These are phyloP conservation scores for Terebella lapidaria DNA, from an alignment of 2,888 invertebrate genomes.

Conservation along the genomic window DNA sequence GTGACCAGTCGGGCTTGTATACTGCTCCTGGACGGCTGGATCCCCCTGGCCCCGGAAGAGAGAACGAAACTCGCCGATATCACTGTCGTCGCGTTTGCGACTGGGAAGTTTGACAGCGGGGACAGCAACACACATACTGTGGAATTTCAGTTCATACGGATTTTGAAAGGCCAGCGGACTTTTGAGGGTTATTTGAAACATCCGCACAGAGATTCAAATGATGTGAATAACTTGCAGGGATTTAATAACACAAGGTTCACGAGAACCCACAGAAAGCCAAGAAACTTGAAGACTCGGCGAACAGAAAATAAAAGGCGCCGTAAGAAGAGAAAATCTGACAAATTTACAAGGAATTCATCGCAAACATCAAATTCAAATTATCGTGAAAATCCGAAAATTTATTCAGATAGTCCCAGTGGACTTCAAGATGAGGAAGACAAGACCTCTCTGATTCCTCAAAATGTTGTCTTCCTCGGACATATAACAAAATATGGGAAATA, in stretches of 20 bases:
- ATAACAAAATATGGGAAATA: constrained; percentile 19
- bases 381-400: neutral
- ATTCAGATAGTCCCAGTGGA: neutral
- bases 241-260: neutral
- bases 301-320: too few species aligned
- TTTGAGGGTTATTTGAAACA: constrained; percentile 11
- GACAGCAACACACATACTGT: constrained; percentile 37
- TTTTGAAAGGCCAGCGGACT: constrained; percentile 32
- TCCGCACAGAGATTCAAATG: neutral
- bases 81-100: constrained; percentile 31
- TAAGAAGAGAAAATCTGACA: neutral
- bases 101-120: constrained; percentile 26
- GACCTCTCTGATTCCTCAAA: too few species aligned
- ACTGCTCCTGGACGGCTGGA: constrained; percentile 48
- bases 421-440: neutral
- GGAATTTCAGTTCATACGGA: constrained; percentile 18
- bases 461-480: neutral
- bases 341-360: neutral
- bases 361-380: too few species aligned
- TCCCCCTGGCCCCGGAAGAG: constrained; percentile 37
- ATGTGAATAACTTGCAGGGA: neutral
- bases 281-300: neutral
- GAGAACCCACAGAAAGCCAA: neutral
- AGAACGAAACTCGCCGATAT: constrained; percentile 39
- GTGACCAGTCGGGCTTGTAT: constrained; percentile 37